phyloP scores from a whole-genome alignment of 1,140 invertebrate genomes.

The Argopecten irradians region DNA sequence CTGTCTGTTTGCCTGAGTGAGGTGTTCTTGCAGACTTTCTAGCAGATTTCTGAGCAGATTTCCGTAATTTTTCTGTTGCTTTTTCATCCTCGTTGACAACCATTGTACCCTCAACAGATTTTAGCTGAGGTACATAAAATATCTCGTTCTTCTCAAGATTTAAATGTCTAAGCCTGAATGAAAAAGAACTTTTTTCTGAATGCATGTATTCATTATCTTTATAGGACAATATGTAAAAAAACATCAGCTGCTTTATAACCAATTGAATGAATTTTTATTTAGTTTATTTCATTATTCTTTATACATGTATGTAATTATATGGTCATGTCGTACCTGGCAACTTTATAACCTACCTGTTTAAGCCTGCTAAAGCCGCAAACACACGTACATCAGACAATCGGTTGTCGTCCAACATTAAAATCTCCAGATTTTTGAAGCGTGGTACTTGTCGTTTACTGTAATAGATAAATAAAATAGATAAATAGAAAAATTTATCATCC shows the following conservation, averaged over 20 bases:
- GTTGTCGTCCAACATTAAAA: conserved; percentile 74
- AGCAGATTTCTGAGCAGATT: conserved; percentile 50
- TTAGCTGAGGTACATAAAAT: conserved; percentile 73
- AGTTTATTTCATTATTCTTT: too few species aligned
- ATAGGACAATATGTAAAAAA: too few species aligned
- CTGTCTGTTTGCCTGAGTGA: not conserved
- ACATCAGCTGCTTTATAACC: too few species aligned
- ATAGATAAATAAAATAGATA: conserved; percentile 26
- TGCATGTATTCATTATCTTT: too few species aligned
- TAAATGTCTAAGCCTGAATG: conserved; percentile 72
- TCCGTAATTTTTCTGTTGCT: conserved; percentile 43
- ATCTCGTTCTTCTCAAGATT: conserved; percentile 75
- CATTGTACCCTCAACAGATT: conserved; percentile 68
- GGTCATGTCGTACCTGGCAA: too few species aligned
- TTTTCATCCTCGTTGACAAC: conserved; percentile 62
- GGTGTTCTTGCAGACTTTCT: conserved; percentile 46
- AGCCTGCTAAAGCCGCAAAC: conserved; percentile 73
- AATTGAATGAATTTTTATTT: too few species aligned
- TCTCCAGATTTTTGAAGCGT: conserved; percentile 70
- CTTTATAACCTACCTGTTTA: conserved; percentile 61
- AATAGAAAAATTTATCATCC: too few species aligned
- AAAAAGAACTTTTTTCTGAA: not conserved
- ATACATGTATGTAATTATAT: too few species aligned
- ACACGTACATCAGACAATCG: conserved; percentile 65
- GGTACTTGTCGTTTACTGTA: conserved; percentile 61